A percentile compares a stretch with the other conserved stretches of the same genome.
phyloP scores from a whole-genome alignment of 2,888 invertebrate species.

The Tenthredo livida region DNA sequence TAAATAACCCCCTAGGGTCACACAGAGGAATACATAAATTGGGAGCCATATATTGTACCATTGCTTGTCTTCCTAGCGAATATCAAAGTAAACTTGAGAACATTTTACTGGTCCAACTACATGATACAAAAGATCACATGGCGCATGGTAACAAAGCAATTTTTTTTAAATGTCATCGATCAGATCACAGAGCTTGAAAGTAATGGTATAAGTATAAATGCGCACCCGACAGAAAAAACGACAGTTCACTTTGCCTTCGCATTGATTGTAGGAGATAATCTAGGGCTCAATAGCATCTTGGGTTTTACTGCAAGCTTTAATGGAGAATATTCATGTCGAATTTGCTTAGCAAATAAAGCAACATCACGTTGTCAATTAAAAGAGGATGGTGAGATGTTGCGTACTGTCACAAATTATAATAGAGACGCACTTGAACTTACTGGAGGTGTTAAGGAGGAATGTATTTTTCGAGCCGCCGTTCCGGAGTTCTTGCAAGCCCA shows the following conservation, averaged over 20 bases:
- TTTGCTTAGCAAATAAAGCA: too few relatives aligned
- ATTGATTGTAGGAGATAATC: conserved; percentile 52
- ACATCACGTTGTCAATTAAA: too few relatives aligned
- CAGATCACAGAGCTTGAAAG: too few relatives aligned
- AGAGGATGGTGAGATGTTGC: too few relatives aligned
- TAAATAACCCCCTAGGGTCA: conserved; percentile 54
- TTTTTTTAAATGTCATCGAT: too few relatives aligned
- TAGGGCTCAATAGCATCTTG: conserved; percentile 52
- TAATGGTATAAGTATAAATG: conserved; percentile 16
- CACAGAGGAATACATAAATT: conserved; percentile 54
- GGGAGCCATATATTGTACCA: conserved; percentile 55
- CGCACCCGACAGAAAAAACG: conserved; percentile 25
- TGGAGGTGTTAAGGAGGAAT: conserved; percentile 20
- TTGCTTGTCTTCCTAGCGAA: conserved; percentile 52
- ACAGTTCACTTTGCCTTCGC: conserved; percentile 49
- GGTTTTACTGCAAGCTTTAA: conserved; percentile 56
- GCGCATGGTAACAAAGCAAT: too few relatives aligned
- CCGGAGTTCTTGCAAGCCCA: too few relatives aligned
- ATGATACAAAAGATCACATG: conserved; percentile 50
- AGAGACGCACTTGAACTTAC: background rate
- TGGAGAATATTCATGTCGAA: too few relatives aligned
- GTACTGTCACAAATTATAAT: too few relatives aligned
- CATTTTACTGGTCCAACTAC: conserved; percentile 57
- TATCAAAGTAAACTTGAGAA: conserved; percentile 56
- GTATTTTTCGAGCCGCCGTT: too few relatives aligned